Conservation (phyloP, 2,113 vertebrate species). For the Carassius carassius region DNA sequence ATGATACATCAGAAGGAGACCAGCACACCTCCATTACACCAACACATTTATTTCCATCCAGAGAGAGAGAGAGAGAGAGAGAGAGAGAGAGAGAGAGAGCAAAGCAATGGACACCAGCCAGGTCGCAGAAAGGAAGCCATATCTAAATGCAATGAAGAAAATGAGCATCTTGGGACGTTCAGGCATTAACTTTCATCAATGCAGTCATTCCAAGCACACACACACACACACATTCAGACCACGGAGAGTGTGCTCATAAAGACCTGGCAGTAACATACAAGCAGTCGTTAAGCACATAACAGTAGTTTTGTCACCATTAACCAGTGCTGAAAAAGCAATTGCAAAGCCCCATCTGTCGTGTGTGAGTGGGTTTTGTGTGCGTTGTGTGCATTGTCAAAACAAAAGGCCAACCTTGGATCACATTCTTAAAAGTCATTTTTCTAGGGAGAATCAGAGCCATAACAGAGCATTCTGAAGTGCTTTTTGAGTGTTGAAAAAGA, state of each 20-base stretch:
- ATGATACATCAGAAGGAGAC: conserved; percentile 80
- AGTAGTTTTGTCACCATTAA: conserved; percentile 80
- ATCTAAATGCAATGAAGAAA: conserved; percentile 69
- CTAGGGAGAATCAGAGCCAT: conserved; percentile 37
- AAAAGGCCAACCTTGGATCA: conserved; percentile 63
- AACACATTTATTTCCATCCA: conserved; percentile 81
- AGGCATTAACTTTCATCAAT: conserved; percentile 81
- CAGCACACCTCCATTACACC: conserved; percentile 76
- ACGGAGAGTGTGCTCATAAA: conserved; percentile 67
- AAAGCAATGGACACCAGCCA: conserved; percentile 55
- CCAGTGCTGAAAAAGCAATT: conserved; percentile 67
- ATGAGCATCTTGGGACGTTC: conserved; percentile 70
- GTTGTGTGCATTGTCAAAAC: conserved; percentile 45
- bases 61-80: conserved; percentile 61
- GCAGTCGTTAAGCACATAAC: conserved; percentile 72
- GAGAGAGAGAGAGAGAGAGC: not conserved
- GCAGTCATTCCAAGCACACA: conserved; percentile 66
- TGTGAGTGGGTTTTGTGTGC: conserved; percentile 21
- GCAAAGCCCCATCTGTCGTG: conserved; percentile 62
- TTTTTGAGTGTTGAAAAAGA: conserved; percentile 1
- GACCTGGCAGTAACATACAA: conserved; percentile 53
- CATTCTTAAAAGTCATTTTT: conserved; percentile 58
- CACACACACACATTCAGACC: conserved; percentile 14
- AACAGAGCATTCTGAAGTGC: conserved; percentile 28
- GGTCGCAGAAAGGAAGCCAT: conserved; percentile 70